phyloP scores from a whole-genome alignment of 37 sponge, comb jelly and placozoan species.

The Beroe forskalii region DNA sequence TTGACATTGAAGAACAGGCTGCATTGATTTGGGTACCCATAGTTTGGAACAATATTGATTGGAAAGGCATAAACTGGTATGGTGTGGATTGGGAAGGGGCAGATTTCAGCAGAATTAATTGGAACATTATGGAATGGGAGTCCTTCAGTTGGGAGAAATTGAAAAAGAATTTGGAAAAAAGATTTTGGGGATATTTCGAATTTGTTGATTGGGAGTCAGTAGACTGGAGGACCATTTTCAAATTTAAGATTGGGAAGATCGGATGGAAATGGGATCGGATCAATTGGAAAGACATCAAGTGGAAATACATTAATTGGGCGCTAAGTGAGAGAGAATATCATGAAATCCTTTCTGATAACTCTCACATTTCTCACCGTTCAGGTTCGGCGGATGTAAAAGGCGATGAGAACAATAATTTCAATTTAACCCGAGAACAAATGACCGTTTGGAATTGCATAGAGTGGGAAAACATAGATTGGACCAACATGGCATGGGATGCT shows the following conservation, averaged over 20 bases:
- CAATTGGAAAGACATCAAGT: neutral
- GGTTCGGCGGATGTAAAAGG: neutral
- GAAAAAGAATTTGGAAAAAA: neutral
- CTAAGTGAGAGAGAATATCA: neutral
- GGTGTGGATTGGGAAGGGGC: neutral
- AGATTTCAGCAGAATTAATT: neutral
- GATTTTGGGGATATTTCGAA: neutral
- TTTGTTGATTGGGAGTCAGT: neutral
- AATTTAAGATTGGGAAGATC: neutral
- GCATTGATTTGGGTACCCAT: neutral
- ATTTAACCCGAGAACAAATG: neutral
- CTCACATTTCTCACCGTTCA: neutral
- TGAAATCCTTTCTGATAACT: neutral
- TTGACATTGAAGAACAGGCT: neutral
- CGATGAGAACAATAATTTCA: too few species aligned
- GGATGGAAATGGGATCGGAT: neutral
- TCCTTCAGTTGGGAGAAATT: neutral
- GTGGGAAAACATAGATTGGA: neutral
- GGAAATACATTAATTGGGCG: neutral
- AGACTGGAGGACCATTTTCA: neutral
- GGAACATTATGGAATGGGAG: neutral
- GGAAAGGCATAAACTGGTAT: neutral
- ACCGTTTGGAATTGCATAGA: neutral
- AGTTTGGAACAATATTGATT: neutral
- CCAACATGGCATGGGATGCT: neutral